Conservation (phyloP, 2,888 invertebrate species). For the Heliconius sara region DNA sequence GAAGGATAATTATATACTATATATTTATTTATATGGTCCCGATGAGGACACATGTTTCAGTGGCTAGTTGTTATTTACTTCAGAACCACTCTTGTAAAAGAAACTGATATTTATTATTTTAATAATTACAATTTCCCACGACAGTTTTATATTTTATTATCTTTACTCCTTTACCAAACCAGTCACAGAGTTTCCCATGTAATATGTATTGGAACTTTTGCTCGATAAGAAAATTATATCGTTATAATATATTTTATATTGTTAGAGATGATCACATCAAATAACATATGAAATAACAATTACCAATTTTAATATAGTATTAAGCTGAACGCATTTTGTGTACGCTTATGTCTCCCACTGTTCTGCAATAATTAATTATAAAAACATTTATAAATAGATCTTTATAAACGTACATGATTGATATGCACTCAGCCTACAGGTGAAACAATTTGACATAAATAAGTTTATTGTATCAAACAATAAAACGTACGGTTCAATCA, state of each 20-base stretch:
- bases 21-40: constrained; percentile 40
- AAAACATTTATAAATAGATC: constrained; percentile 22
- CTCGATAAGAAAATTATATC: constrained; percentile 33
- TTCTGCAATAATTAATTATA: constrained; percentile 21
- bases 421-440: constrained; percentile 24
- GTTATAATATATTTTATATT: neutral
- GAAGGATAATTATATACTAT: constrained; percentile 37
- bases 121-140: constrained; percentile 24
- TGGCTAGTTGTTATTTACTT: constrained; percentile 18
- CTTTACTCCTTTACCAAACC: constrained; percentile 64
- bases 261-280: neutral
- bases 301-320: neutral
- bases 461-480: constrained; percentile 5
- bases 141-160: constrained; percentile 21
- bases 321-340: constrained; percentile 14
- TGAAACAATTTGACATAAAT: constrained; percentile 1
- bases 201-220: constrained; percentile 39
- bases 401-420: constrained; percentile 17
- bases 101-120: constrained; percentile 23
- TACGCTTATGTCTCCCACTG: neutral
- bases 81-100: constrained; percentile 30
- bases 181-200: constrained; percentile 58
- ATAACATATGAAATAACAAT: neutral
- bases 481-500: constrained; percentile 1
- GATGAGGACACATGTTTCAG: constrained; percentile 30